Conservation (phyloP, 1,140 invertebrate genomes). For the Drosophila ogumai region DNA sequence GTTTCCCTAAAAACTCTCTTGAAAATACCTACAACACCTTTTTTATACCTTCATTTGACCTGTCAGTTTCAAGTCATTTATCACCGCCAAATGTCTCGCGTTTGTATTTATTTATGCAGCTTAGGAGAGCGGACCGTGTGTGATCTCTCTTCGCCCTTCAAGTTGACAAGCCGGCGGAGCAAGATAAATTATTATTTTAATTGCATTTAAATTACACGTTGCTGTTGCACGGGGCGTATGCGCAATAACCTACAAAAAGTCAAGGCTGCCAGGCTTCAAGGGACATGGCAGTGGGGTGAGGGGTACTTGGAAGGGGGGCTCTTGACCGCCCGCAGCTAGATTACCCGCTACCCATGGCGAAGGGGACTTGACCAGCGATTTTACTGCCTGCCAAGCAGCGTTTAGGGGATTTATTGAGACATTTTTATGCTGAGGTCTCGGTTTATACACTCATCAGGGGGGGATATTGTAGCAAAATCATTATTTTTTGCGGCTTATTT, state of each 20-base stretch:
- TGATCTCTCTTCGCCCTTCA: constrained; percentile 32
- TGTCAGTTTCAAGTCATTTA: constrained; percentile 75
- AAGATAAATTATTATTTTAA: constrained; percentile 84
- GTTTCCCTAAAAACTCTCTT: constrained; percentile 28
- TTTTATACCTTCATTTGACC: constrained; percentile 66
- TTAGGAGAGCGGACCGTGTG: constrained; percentile 51
- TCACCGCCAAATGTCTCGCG: constrained; percentile 61
- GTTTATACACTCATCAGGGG: background rate
- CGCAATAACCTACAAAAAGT: constrained; percentile 60
- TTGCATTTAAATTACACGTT: constrained; percentile 79
- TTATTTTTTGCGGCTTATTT: background rate
- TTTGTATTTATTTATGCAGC: constrained; percentile 54
- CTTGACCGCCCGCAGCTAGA: constrained; percentile 55
- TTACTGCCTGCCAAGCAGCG: constrained; percentile 19
- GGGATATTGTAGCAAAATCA: no score
- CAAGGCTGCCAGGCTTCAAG: constrained; percentile 44
- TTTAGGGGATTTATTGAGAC: constrained; percentile 46
- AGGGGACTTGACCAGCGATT: constrained; percentile 31
- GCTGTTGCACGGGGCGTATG: constrained; percentile 58
- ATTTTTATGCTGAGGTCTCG: constrained; percentile 12
- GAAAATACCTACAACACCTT: constrained; percentile 31
- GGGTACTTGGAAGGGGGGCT: background rate
- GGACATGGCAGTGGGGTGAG: background rate
- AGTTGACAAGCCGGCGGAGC: constrained; percentile 62
- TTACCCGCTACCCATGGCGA: constrained; percentile 45